Percentiles rank a stretch among this genome's conserved stretches.
phyloP scores from a whole-genome alignment of 2,797 vertebrate species.

The Macropodus opercularis region DNA sequence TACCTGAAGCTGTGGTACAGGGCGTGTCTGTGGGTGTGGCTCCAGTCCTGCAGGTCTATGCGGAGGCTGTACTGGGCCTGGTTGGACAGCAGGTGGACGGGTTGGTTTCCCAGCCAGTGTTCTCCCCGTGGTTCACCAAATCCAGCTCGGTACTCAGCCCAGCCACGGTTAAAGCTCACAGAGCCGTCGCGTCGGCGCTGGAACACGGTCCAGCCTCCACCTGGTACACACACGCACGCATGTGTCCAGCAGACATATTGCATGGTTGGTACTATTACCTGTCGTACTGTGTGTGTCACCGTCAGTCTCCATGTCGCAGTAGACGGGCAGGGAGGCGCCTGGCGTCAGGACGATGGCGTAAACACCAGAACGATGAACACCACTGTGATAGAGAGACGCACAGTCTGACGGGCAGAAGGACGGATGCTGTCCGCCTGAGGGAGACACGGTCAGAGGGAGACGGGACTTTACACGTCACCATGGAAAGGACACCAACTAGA shows the following conservation, averaged over 20 bases:
- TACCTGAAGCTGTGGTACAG: slow-evolving; percentile 79
- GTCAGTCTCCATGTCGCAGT: slow-evolving; percentile 88
- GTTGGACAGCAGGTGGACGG: slow-evolving; percentile 79
- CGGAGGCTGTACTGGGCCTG: slow-evolving; percentile 84
- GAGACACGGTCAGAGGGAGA: slow-evolving; percentile 4
- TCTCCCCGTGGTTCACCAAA: slow-evolving; percentile 77
- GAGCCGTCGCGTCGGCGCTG: slow-evolving; percentile 76
- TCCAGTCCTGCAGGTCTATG: slow-evolving; percentile 88
- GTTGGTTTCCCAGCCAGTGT: slow-evolving; percentile 82
- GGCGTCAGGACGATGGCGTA: slow-evolving; percentile 82
- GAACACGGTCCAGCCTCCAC: slow-evolving; percentile 81
- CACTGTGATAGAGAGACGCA: slow-evolving; percentile 82
- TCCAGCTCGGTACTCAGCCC: slow-evolving; percentile 78
- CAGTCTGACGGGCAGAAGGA: slow-evolving; percentile 85
- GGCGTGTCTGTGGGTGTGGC: slow-evolving; percentile 81
- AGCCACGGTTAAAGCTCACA: slow-evolving; percentile 78
- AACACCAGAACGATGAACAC: slow-evolving; percentile 79
- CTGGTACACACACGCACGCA: too few relatives aligned
- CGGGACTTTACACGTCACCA: background rate
- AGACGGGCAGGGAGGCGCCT: slow-evolving; percentile 74
- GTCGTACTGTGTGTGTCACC: slow-evolving; percentile 75
- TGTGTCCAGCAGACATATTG: too few relatives aligned
- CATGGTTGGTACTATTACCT: too few relatives aligned
- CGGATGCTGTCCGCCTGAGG: slow-evolving; percentile 70
- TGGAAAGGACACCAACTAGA: too few relatives aligned